Evolutionary conservation across 2,797 vertebrate species (phyloP), one percentile per base, ranked within the genome.

Genomic region (Danionella dracula): DNA sequence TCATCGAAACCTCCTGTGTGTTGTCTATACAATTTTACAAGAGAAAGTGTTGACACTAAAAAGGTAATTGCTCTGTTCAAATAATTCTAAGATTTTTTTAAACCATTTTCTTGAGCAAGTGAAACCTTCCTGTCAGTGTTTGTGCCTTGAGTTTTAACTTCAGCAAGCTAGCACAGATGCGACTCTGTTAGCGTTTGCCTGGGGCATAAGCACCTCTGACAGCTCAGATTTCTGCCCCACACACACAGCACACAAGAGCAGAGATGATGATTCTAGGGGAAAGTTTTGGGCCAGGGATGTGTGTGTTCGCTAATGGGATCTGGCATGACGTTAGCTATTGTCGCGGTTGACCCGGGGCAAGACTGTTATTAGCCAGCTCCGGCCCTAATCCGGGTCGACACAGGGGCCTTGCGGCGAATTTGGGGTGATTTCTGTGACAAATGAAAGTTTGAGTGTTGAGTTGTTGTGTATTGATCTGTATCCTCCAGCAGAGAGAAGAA

Each of bases 261-360:
- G 90, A 90, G 92, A 93, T 86, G 85, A 76, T 93, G 90, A 93
- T 93, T 89, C 92, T 89, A 92, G 88, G 79, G 79, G 91, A 93
- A 90, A 91, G 90, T 92, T 93, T 91, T 62, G 85, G 91, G 89
- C 86, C 90, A 91, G 78, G 89, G 90, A 92, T 90, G 88, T 55
- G 86, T 88, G 85, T 85, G 86, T 79, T 78, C 79, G 81, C 90
- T 93, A 93, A 93, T 90, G 86, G 86, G 88, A 92, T 80, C 76
- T 92, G 92, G 88, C 92, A 89, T 81, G 67, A 76, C 85, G 86
- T 88, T 87, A 85, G 84, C 86, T 83, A 75, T 89, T 89, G 89
- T 91, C 85, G 89, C 85, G 83, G 79, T 85, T 89, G 87, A 90
- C 92, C 88, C 71, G 76, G 71, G 88, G 91, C 84, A 77, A 90